These are phyloP conservation scores for Brachionus rotundiformis DNA, from an alignment of 1,140 invertebrate genomes.

Conservation along the genomic window DNA sequence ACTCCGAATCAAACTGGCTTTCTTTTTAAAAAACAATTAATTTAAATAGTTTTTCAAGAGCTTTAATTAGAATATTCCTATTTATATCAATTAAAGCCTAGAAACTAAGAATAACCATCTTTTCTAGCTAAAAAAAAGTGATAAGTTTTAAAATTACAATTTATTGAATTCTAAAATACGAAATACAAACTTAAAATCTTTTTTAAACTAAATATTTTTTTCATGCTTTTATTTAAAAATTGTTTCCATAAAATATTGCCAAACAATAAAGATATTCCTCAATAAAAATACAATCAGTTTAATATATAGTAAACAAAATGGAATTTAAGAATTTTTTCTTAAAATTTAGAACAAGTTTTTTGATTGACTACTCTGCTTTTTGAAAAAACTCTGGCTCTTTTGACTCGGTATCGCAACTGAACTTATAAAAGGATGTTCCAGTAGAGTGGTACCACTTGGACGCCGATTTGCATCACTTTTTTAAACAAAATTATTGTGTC, in stretches of 20 bases:
- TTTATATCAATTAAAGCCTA: neutral
- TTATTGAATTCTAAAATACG: conserved; percentile 28
- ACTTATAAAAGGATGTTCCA: conserved; percentile 42
- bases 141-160: neutral
- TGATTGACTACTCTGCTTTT: conserved; percentile 14
- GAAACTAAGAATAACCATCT: neutral
- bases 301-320: neutral
- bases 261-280: conserved; percentile 9
- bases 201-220: neutral
- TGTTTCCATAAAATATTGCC: conserved; percentile 12
- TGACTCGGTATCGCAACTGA: conserved; percentile 37
- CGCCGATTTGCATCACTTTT: conserved; percentile 49
- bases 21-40: neutral
- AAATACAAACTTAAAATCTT: neutral
- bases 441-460: neutral
- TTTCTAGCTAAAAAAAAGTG: neutral
- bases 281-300: conserved; percentile 6
- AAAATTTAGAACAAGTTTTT: conserved; percentile 2
- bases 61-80: conserved; percentile 2
- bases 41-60: neutral
- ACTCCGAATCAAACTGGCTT: neutral
- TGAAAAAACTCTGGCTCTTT: conserved; percentile 28
- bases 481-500: neutral
- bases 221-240: conserved; percentile 13
- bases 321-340: neutral